These are phyloP conservation scores for Vidua chalybeata DNA, from an alignment of 2,113 vertebrate species.

Conservation along the genomic window DNA sequence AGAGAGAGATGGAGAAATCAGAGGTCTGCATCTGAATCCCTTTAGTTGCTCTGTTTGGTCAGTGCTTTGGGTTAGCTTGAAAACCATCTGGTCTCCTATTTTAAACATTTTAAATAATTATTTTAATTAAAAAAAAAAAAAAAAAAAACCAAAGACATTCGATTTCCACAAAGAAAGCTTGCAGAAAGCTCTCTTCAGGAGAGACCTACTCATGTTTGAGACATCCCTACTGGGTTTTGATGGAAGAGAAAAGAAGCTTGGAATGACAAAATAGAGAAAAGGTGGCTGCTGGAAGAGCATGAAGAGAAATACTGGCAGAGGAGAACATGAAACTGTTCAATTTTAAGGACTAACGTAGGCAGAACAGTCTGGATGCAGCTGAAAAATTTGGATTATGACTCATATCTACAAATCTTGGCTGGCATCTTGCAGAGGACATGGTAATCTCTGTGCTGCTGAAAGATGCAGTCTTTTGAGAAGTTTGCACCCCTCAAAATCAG, in stretches of 20 bases:
- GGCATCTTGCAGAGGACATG: background rate
- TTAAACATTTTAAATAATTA: background rate
- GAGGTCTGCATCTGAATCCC: background rate
- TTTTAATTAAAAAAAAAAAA: background rate
- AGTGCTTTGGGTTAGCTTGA: background rate
- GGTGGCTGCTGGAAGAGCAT: background rate
- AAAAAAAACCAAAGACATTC: background rate
- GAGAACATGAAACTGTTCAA: background rate
- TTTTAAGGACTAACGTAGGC: background rate
- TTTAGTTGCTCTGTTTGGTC: background rate
- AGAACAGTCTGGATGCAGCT: conserved; percentile 11
- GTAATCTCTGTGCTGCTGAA: background rate
- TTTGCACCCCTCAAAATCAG: background rate
- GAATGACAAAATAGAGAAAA: background rate
- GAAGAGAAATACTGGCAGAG: background rate
- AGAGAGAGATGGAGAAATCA: background rate
- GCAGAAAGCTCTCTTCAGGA: background rate
- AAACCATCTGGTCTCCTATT: background rate
- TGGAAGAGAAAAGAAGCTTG: background rate
- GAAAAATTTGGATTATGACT: conserved; percentile 8
- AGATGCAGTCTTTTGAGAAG: background rate
- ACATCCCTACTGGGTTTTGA: background rate
- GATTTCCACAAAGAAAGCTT: background rate
- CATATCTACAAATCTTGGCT: background rate
- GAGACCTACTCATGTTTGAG: background rate